Conservation (phyloP, 2,797 vertebrate genomes). For the Aulostomus chinensis region DNA sequence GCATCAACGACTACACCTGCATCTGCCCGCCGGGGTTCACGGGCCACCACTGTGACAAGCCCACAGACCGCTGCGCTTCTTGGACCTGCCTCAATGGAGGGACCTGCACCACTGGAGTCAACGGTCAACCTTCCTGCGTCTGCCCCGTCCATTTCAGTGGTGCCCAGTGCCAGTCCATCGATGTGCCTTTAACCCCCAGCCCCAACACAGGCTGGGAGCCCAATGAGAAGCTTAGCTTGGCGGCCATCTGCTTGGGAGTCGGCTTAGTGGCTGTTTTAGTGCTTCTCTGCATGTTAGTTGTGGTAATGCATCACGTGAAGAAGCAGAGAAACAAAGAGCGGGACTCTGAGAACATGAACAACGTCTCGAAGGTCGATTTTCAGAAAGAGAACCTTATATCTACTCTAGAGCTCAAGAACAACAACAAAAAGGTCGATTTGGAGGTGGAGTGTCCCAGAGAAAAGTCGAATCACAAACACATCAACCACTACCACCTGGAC, state of each 20-base stretch:
- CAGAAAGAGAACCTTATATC: slow-evolving; percentile 97
- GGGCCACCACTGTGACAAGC: slow-evolving; percentile 88
- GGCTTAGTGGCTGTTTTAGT: slow-evolving; percentile 88
- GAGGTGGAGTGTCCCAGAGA: slow-evolving; percentile 90
- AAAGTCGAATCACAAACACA: slow-evolving; percentile 94
- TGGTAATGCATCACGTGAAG: slow-evolving; percentile 84
- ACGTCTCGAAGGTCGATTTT: slow-evolving; percentile 86
- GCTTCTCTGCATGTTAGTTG: slow-evolving; percentile 87
- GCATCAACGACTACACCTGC: slow-evolving; percentile 87
- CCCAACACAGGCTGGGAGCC: slow-evolving; percentile 35
- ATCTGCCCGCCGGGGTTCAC: slow-evolving; percentile 86
- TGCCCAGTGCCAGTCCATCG: slow-evolving; percentile 80
- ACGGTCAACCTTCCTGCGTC: slow-evolving; percentile 78
- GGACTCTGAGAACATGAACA: slow-evolving; percentile 93
- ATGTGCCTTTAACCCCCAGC: slow-evolving; percentile 33
- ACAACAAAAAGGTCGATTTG: slow-evolving; percentile 93
- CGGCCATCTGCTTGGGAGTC: slow-evolving; percentile 86
- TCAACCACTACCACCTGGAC: slow-evolving; percentile 92
- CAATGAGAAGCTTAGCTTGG: slow-evolving; percentile 83
- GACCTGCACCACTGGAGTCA: slow-evolving; percentile 76
- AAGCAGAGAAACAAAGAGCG: slow-evolving; percentile 79
- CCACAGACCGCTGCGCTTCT: slow-evolving; percentile 78
- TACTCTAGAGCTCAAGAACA: slow-evolving; percentile 94
- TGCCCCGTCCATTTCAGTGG: slow-evolving; percentile 88
- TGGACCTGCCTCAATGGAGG: slow-evolving; percentile 90